Base-by-base conservation (phyloP, 2,113 vertebrate species). In the Microcebus ravelobensis region DNA sequence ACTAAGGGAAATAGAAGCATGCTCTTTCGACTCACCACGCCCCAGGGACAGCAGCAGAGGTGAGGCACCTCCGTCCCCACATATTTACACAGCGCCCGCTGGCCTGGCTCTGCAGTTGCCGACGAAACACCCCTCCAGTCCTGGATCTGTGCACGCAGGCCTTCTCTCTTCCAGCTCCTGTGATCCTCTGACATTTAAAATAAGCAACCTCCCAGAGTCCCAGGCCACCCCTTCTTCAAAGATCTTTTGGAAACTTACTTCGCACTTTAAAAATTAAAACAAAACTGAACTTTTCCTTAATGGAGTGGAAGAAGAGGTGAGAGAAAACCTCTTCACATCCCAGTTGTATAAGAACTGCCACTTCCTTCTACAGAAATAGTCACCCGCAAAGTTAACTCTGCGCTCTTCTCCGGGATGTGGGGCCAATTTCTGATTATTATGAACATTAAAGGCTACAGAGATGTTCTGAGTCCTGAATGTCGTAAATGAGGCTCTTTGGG, bases 1-100 rank as follows among this genome's bases (percentile, higher is more conserved):
- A 96, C 91, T 90, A 96, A 96, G 90, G 90, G 59, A 96, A 94
- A 97, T 36, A 96, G 93, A 92, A 96, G 96, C 92, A 87, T 63
- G 21, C 39, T 96, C 77, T 95, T 83, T 36, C 70, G 76, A 87
- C 93, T 91, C 89, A 80, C 89, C 92, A 77, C 74, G 70, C 8
- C 1, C 52, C 8, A 0, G 45, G 70, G 83, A 95, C 59, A 52
- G 74, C 63, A 67, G 76, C 52, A 87, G 45, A 45, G 45, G 45
- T 1, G 45, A 45, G 68, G 23, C 45, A 82, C 76, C 90, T 67
- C 57, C 42, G 80, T 50, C 67, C 29, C 77, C 80, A 42, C 21
- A n/a, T 61, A 48, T 89, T 93, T 90, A 59, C 87, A 61, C 79
- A 82, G 45, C 65, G 67, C 71, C 31, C 70, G 7, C 0, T 0